A percentile compares a stretch with the other conserved stretches of the same genome.
Conservation (phyloP, 2,113 vertebrate genomes). For the Laticauda laticaudata region DNA sequence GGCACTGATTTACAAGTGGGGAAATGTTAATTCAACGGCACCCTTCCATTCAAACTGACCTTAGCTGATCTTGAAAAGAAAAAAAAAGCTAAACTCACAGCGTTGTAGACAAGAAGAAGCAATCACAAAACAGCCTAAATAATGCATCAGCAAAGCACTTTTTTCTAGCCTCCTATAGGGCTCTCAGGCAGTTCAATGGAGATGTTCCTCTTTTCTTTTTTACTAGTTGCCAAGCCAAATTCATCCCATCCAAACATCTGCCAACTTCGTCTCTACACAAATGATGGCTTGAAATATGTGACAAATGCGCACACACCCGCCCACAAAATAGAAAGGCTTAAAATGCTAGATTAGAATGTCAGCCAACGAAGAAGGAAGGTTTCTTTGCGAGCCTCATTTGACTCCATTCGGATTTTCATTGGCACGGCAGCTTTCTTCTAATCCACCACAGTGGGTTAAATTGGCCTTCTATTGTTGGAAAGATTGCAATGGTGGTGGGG, state of each 20-base stretch:
- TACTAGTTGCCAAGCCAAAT: conserved; percentile 33
- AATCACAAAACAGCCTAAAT: background rate
- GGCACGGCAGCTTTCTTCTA: background rate
- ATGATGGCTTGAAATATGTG: conserved; percentile 29
- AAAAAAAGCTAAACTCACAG: background rate
- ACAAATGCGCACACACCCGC: conserved; percentile 55
- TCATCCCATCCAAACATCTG: conserved; percentile 33
- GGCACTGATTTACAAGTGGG: background rate
- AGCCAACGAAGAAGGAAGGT: background rate
- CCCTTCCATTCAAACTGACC: conserved; percentile 4
- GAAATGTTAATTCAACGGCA: background rate
- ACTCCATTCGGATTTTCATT: background rate
- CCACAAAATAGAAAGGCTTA: too few species aligned
- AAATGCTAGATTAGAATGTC: background rate
- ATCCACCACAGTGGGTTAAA: background rate
- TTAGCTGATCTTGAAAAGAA: background rate
- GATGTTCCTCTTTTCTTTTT: background rate
- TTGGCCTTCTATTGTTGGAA: background rate
- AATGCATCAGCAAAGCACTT: background rate
- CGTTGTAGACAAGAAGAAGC: background rate
- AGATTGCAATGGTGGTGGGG: background rate
- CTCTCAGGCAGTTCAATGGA: background rate
- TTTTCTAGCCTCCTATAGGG: background rate
- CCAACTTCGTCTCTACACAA: conserved; percentile 36
- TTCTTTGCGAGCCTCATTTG: background rate